Evolutionary conservation across 2,888 invertebrate genomes (phyloP), one percentile per base, ranked within the genome.

Genomic region (Abrostola triplasia): DNA sequence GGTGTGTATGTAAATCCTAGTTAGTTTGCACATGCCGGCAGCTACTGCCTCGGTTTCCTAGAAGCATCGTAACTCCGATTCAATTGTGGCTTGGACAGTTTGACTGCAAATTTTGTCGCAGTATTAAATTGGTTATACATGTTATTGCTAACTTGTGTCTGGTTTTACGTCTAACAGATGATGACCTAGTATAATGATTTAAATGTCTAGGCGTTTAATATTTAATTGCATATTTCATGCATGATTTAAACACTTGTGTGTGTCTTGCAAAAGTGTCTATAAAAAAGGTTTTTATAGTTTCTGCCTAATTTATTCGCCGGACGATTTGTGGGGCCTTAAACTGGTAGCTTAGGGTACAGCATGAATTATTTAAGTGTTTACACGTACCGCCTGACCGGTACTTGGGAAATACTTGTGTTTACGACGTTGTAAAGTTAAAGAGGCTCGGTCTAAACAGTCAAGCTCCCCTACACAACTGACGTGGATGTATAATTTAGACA

Each of bases 361-460:
- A 73, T 79, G 75, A 79, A 79, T 79, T 64, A 79, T 77, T 77
- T 66, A 78, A 75, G 67, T 77, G 66, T 75, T 75, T 75, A 69
- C 67, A 72, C 62, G 64, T 64, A 70, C 70, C 53, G 50, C 48
- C 57, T 66, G 67, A 51, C 63, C 62, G 55, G 42, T 60, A 60
- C 52, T 42, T 63, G 41, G 42, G 60, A 57, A 42, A 59, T 62
- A 60, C 50, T 60, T 38, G 47, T 63, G 53, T 67, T 65, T 76
- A 77, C 56, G 64, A 66, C 38, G 57, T 48, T 66, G 52, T 70
- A 59, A 59, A 61, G 47, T 59, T 59, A 47, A 68, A 73, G 37
- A 62, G 50, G 40, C 37, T 42, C 10, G 36, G 9, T 36, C 47
- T 36, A 40, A 58, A 57, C 56, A 62, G 56, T 58, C 52, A 36